Base-by-base conservation (phyloP, 2,888 invertebrate species). In the Pristionchus japonicus region DNA sequence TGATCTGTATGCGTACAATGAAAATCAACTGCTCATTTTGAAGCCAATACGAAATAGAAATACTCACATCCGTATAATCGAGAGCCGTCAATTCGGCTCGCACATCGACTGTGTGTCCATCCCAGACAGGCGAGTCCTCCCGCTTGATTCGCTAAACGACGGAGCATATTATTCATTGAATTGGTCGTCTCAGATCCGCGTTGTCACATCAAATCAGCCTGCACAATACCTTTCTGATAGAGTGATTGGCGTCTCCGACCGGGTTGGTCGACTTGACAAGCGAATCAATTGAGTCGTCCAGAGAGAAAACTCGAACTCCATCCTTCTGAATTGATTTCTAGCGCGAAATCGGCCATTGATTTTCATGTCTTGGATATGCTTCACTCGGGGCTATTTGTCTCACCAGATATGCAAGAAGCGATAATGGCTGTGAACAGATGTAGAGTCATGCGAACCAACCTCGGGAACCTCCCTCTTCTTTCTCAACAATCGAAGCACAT, bases 71-170 rank as follows among this genome's bases (percentile, higher is more conserved):
- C 13, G 86, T 86, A 17, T 49, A 86, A 49, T 86, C 86, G 23
- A 86, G 49, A 70, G 86, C 86, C 20, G 86, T 86, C 70, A 86
- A 70, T 70, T 86, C 86, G 20, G 86, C 49, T 4, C 86, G 67
- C 20, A 86, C 86, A 49, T 86, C 86, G 0, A 86, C 70, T 13
- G 86, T 86, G 34, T 86, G 86, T 47, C 86, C 86, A 23, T 86
- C 86, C 86, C 86, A 86, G 17, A 85, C 40, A 13, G 47, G 64
- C 17, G 85, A 85, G 20, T 85, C 85, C 3, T 85, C 85, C 17
- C 82, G 31, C 64, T 85, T 85, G 40, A 85, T 61, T n/a, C 85
- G 37, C 40, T 77, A n/a, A 9, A n/a, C n/a, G n/a, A n/a, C n/a
- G n/a, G n/a, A n/a, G n/a, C n/a, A n/a, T n/a, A n/a, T n/a, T n/a